Percentiles rank a stretch among this genome's conserved stretches.
Conservation (phyloP, 2,888 invertebrate species). For the Cantharis rufa region DNA sequence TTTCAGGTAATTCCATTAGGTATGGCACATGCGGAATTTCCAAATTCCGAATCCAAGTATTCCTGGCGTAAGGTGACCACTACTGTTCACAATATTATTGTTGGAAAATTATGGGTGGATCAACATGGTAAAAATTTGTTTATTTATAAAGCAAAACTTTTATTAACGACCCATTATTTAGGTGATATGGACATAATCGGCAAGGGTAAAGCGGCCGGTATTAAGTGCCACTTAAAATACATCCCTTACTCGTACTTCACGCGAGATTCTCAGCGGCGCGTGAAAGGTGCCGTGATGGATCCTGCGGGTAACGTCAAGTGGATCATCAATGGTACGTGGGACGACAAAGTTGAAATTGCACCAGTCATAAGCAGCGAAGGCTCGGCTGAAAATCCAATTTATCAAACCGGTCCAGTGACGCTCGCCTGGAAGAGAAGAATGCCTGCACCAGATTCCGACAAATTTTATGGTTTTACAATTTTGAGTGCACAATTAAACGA, state of each 20-base stretch:
- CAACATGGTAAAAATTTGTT: constrained; percentile 74
- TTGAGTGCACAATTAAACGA: constrained; percentile 97
- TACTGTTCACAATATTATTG: constrained; percentile 99
- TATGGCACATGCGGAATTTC: constrained; percentile 71
- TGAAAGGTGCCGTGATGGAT: constrained; percentile 80
- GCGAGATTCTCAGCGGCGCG: constrained; percentile 90
- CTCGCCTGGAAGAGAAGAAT: constrained; percentile 85
- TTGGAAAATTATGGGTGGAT: constrained; percentile 99
- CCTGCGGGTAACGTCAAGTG: constrained; percentile 72
- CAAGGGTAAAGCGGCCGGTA: constrained; percentile 82
- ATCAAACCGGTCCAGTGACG: constrained; percentile 87
- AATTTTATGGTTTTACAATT: constrained; percentile 92
- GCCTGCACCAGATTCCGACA: constrained; percentile 70
- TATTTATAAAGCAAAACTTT: background rate
- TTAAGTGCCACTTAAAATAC: constrained; percentile 96
- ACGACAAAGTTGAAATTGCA: constrained; percentile 92
- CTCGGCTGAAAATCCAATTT: constrained; percentile 77
- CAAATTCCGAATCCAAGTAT: constrained; percentile 78
- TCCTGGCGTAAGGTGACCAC: constrained; percentile 99
- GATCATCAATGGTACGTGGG: constrained; percentile 90
- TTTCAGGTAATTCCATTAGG: constrained; percentile 77
- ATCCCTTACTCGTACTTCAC: constrained; percentile 99
- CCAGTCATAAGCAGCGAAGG: constrained; percentile 75
- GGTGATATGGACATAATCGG: constrained; percentile 95
- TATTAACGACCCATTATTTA: constrained; percentile 19